Base-by-base conservation (phyloP, 2,888 invertebrate species). In the Synergus umbraculus region DNA sequence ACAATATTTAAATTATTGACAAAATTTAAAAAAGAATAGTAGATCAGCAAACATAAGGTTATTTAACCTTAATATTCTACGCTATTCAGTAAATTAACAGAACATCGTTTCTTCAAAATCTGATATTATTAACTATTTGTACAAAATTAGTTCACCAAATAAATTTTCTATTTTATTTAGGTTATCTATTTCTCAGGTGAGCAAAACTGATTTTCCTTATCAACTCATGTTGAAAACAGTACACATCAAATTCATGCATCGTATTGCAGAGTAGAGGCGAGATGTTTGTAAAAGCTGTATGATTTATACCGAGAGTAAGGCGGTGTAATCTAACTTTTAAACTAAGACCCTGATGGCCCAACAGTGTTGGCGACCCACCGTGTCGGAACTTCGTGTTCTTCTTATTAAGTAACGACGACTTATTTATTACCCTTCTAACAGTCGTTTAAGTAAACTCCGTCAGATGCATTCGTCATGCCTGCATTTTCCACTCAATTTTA, bases 301-400 rank as follows among this genome's bases (percentile, higher is more conserved):
- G 60, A 63, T 63, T 63, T 85, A 84, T 86, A 85, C 87, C 83
- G 79, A 82, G 85, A 85, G 86, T 79, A 80, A 86, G 83, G 81
- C 85, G 86, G 86, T 87, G 86, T 88, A 86, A 87, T 89, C 86
- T 88, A 86, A 89, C 88, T 89, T 87, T 88, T 86, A 87, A 89
- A 89, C 89, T 86, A 87, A 87, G 84, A 88, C 85, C 83, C 82
- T 79, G 81, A 82, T 83, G 84, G 79, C 85, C 81, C 78, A 73
- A 37, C 29, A 54, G 46, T 69, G 83, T 76, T 76, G 46, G 58
- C 49, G 63, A 18, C 58, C 18, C 46, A 64, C 58, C 78, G 49
- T 60, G 67, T 44, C 4, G 4, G 22, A 22, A 49, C 76, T 18
- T 37, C 10, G 4, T 12, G 13, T 63, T 22, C 22, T 63, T 63